Evolutionary conservation across 2,888 invertebrate genomes (phyloP), one percentile per base, ranked within the genome.

Genomic region (Phragmatobia fuliginosa): DNA sequence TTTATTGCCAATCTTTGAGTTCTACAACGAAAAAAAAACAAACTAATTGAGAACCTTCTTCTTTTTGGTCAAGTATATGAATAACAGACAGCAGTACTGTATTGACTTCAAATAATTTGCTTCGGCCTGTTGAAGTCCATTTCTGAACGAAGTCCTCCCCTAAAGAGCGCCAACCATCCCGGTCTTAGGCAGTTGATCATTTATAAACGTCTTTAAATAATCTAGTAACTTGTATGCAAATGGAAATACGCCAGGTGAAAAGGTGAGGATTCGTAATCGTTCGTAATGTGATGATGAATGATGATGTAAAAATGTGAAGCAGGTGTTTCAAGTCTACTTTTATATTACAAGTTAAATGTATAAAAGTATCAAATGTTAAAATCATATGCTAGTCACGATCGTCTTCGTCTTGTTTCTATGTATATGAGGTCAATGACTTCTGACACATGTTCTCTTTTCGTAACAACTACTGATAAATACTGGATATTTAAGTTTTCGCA

Each of bases 351-450:
- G 28, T 59, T 11, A 18, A 16, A 32, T 58, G 56, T 58, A 58
- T 31, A 31, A 59, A 59, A 38, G 36, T 62, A 62, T 45, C 71
- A 61, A 70, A 64, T 74, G 71, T 70, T 68, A 68, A 60, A 67
- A 75, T 70, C 66, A 45, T 70, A 71, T 75, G 73, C 80, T 76
- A 70, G 79, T 78, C 79, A 81, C 76, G 81, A 79, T 71, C 73
- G 68, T 70, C n/a, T n/a, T n/a, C 73, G 68, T 70, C 73, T 69
- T 78, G 77, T 79, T 84, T 79, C 73, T 76, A 74, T 49, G 45
- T 49, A 45, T 70, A 66, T 56, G 56, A 70, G 81, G 82, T 84
- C 84, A 70, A 80, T 82, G 84, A 84, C 84, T 73, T 32, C 56
- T 25, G 75, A 78, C 83, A 80, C 75, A 83, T 81, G 81, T 62